Evolutionary conservation across 2,113 vertebrate genomes (phyloP), one percentile per base, ranked within the genome.

Genomic region (Promerops cafer): DNA sequence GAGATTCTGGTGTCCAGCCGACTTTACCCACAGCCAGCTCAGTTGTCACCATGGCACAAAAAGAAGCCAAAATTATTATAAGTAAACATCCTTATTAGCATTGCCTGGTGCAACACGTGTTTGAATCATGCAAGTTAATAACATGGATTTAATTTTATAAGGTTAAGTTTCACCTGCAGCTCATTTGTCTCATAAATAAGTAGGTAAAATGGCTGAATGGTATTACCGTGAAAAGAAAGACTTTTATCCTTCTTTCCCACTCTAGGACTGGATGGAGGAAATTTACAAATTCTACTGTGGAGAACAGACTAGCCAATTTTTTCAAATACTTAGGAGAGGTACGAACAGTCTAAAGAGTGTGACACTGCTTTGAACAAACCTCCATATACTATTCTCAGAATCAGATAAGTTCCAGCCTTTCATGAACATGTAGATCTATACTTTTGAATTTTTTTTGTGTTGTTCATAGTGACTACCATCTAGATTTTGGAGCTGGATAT

Each of bases 1-100:
- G 23, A 45, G 11, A 33, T n/a, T 69, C 22, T 0, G 0, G 4
- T 26, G 49, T 54, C 7, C 16, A 80, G 33, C 8, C 1, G 13
- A 35, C 16, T 7, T 35, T 54, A 75, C 50, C n/a, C 42, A 45
- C 28, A 87, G 13, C 23, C 50, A 77, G 4, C 14, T 65, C 45
- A 49, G 16, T 2, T 53, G 35, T 28, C 56, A 40, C 27, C 7
- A 15, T 6, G 37, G 14, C 3, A 39, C 11, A 64, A 60, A 60
- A 7, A 68, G 11, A 50, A 31, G 19, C 1, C 45, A 61, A 53
- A 80, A 33, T 39, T 74, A 11, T 45, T 74, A 70, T 22, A 78
- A 57, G 19, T 31, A 68, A 64, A 14, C 3, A 42, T 33, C 14
- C 13, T 72, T 47, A 35, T 52, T 60, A 76, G 1, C 17, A 37